Evolutionary conservation across 2,888 invertebrate genomes (phyloP).

Genomic region (Eupithecia pulchellata): DNA sequence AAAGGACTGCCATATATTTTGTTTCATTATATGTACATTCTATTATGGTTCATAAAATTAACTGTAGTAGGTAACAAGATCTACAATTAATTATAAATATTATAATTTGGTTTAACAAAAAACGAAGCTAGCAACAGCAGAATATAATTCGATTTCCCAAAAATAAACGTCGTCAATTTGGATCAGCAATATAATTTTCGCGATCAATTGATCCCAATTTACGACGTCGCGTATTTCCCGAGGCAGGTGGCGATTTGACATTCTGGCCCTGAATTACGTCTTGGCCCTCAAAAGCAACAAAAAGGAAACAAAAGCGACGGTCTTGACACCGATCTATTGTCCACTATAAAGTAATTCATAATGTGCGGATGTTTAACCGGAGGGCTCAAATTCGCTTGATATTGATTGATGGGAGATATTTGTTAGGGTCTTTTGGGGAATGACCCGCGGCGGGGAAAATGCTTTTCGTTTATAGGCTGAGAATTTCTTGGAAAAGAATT

Average conservation of each 20-base stretch:
- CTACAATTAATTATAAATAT: neutral
- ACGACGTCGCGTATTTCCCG: conserved; percentile 49
- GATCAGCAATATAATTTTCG: conserved; percentile 27
- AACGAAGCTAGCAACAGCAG: neutral
- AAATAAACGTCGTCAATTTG: neutral
- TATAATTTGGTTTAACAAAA: neutral
- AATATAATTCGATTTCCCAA: conserved; percentile 14
- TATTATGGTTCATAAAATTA: neutral
- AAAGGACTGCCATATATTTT: too few relatives aligned
- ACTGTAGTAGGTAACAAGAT: neutral
- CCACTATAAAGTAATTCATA: conserved; percentile 57
- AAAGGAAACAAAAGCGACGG: conserved; percentile 65
- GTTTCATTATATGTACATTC: too few relatives aligned
- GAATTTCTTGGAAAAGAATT: conserved; percentile 24
- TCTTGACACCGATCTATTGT: conserved; percentile 76
- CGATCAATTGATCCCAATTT: conserved; percentile 44
- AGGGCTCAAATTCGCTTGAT: conserved; percentile 57
- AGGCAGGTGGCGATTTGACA: conserved; percentile 2
- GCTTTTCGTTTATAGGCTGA: conserved; percentile 34
- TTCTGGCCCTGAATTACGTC: conserved; percentile 46
- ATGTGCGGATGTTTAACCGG: conserved; percentile 38
- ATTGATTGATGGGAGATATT: conserved; percentile 64
- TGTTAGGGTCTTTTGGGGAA: conserved; percentile 53
- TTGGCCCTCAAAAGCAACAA: conserved; percentile 67
- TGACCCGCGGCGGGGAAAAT: conserved; percentile 37